These are phyloP conservation scores for Chaunax sp. DNA, from an alignment of 2,797 vertebrate species.

Conservation along the genomic window DNA sequence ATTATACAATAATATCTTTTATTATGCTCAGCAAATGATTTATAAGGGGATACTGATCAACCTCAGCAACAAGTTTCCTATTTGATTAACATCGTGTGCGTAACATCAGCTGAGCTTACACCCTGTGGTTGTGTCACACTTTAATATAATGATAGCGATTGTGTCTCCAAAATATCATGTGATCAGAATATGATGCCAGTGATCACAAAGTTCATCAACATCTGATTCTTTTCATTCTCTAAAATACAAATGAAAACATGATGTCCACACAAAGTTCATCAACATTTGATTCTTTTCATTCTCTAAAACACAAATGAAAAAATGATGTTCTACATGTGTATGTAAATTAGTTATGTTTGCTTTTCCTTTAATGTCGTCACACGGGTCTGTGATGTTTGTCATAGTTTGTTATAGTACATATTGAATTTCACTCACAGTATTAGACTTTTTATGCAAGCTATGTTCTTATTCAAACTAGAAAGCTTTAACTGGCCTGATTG, in stretches of 20 bases:
- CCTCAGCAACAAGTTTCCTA: not conserved
- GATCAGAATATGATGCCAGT: not conserved
- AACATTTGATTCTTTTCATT: slow-evolving; percentile 9
- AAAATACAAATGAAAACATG: slow-evolving; percentile 14
- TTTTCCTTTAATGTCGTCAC: not conserved
- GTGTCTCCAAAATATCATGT: slow-evolving; percentile 8
- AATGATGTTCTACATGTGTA: not conserved
- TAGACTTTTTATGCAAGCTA: not conserved
- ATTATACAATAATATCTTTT: not conserved
- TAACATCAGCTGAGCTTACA: not conserved
- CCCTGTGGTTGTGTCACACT: not conserved
- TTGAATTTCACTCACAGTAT: not conserved
- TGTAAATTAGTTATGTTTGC: not conserved
- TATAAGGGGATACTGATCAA: not conserved
- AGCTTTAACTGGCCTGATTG: slow-evolving; percentile 6
- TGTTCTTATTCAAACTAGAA: not conserved
- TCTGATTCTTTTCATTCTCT: slow-evolving; percentile 7
- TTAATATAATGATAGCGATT: slow-evolving; percentile 6
- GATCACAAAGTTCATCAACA: slow-evolving; percentile 9
- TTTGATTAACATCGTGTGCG: slow-evolving; percentile 2
- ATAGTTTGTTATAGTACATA: not conserved
- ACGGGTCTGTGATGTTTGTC: not conserved
- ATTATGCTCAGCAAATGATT: not conserved
- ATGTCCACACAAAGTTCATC: not conserved
- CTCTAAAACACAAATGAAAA: slow-evolving; percentile 15